A percentile compares a stretch with the other conserved stretches of the same genome.
Evolutionary conservation across 2,888 invertebrate genomes (phyloP).

Genomic region (Hemaris fuciformis): DNA sequence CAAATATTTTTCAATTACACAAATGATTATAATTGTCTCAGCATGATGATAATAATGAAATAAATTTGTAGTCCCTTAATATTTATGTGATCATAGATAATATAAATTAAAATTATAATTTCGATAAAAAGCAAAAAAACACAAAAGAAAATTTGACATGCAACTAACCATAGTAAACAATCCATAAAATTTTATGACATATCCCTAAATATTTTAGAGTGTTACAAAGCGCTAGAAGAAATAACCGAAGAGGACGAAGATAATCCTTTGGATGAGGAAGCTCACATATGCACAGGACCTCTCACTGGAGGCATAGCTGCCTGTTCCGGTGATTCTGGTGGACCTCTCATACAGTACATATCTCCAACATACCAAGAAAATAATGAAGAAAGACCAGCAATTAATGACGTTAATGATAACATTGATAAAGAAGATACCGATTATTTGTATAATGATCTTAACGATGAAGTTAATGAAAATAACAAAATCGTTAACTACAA

Average conservation of each 20-base stretch:
- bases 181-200: no score
- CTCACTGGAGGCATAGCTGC: slow-evolving; percentile 72
- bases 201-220: slow-evolving; percentile 50
- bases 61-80: no score
- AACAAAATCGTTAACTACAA: slow-evolving; percentile 15
- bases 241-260: slow-evolving; percentile 52
- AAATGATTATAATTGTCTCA: no score
- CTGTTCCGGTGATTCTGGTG: slow-evolving; percentile 81
- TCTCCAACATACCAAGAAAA: slow-evolving; percentile 27
- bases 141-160: no score
- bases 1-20: no score
- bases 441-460: not conserved
- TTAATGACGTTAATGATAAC: slow-evolving; percentile 15
- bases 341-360: slow-evolving; percentile 66
- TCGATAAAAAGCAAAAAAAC: no score
- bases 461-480: not conserved
- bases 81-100: no score
- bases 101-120: no score
- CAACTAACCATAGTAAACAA: no score
- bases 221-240: slow-evolving; percentile 60
- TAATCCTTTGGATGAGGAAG: slow-evolving; percentile 63
- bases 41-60: no score
- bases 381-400: slow-evolving; percentile 25
- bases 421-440: slow-evolving; percentile 4
- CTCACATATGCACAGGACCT: slow-evolving; percentile 80